These are phyloP conservation scores for Centruroides vittatus DNA, from an alignment of 1,140 invertebrate species.

Conservation along the genomic window DNA sequence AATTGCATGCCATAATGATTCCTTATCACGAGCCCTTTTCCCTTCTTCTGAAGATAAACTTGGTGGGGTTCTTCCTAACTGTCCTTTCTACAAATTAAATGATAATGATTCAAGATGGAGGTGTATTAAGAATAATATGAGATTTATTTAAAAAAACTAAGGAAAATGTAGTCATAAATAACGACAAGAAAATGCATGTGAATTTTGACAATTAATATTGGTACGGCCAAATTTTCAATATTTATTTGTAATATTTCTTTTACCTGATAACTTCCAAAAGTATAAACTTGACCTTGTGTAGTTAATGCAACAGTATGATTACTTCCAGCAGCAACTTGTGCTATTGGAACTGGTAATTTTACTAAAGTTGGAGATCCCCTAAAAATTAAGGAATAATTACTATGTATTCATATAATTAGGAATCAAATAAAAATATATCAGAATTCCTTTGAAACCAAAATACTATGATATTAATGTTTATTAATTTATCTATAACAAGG, in stretches of 20 bases:
- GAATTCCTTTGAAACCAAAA: too few species aligned
- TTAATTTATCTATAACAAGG: too few species aligned
- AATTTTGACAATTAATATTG: too few species aligned
- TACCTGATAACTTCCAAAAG: constrained; percentile 82
- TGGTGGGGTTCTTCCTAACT: constrained; percentile 54
- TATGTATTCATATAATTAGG: neutral
- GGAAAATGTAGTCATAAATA: too few species aligned
- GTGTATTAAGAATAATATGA: too few species aligned
- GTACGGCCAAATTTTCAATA: too few species aligned
- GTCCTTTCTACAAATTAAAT: constrained; percentile 51
- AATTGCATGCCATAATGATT: constrained; percentile 57
- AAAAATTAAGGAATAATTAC: constrained; percentile 21
- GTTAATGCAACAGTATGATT: constrained; percentile 90
- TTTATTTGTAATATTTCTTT: neutral
- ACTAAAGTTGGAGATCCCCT: constrained; percentile 62
- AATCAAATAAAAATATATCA: constrained; percentile 1
- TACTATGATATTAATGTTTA: too few species aligned
- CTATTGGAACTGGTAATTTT: constrained; percentile 44
- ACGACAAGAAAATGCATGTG: too few species aligned
- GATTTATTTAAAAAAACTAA: too few species aligned
- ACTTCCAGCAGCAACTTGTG: constrained; percentile 77
- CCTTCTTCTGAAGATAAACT: constrained; percentile 10
- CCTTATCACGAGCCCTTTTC: constrained; percentile 22
- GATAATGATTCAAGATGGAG: too few species aligned
- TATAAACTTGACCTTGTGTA: constrained; percentile 76